Conservation (phyloP, 2,113 vertebrate genomes). For the Pituophis catenifer region DNA sequence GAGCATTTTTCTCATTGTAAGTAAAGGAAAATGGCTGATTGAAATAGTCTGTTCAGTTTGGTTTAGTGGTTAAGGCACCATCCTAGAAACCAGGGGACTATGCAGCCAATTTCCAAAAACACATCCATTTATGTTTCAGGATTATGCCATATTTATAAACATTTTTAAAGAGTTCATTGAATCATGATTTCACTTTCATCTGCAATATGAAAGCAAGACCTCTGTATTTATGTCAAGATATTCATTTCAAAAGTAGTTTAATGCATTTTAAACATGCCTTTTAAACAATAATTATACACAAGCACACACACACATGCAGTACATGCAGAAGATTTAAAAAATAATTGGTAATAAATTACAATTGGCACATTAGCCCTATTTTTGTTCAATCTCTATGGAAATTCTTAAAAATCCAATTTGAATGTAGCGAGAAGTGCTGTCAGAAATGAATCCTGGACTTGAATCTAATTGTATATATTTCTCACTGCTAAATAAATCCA, state of each 20-base stretch:
- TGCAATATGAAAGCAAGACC: not conserved
- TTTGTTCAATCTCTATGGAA: not conserved
- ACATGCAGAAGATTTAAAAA: not conserved
- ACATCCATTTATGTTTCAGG: not conserved
- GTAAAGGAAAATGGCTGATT: not conserved
- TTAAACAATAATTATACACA: not conserved
- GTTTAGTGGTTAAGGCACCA: not conserved
- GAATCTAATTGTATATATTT: not conserved
- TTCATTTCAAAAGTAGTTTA: not conserved
- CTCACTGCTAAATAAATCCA: not conserved
- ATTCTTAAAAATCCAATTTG: not conserved
- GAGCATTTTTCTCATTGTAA: slow-evolving; percentile 6
- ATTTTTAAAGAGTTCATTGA: not conserved
- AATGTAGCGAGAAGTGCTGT: not conserved
- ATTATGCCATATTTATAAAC: not conserved
- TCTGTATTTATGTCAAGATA: not conserved
- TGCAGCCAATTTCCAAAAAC: not conserved
- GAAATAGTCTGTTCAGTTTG: not conserved
- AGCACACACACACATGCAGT: not conserved
- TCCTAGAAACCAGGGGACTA: not conserved
- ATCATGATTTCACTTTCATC: not conserved
- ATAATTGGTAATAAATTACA: not conserved
- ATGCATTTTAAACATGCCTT: not conserved
- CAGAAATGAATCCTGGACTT: not conserved
- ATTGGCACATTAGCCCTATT: not conserved